Percentiles rank a stretch among this genome's conserved stretches.
These are phyloP conservation scores for Synergus laeviventris DNA, from an alignment of 2,888 invertebrate genomes.

Conservation along the genomic window DNA sequence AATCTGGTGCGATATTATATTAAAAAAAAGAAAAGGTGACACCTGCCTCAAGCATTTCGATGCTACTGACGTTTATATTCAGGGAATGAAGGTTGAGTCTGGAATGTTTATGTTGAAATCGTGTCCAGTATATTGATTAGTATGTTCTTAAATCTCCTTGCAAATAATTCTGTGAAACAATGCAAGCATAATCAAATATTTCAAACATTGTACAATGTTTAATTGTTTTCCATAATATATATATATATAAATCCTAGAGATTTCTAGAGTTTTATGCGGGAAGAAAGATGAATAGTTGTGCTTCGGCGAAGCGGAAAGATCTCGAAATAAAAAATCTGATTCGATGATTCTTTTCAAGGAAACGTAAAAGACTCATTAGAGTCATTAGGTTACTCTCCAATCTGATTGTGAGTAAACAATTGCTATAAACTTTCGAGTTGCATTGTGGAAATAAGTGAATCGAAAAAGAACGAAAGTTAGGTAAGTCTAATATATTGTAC, in stretches of 20 bases:
- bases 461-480: constrained; percentile 33
- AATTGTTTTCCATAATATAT: neutral
- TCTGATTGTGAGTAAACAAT: constrained; percentile 12
- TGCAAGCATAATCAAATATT: neutral
- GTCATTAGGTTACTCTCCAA: too few species aligned
- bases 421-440: constrained; percentile 19
- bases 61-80: constrained; percentile 23
- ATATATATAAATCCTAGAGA: neutral
- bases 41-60: constrained; percentile 27
- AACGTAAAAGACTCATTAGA: constrained; percentile 29
- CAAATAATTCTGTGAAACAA: neutral
- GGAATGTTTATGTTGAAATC: constrained; percentile 32
- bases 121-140: constrained; percentile 25
- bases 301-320: constrained; percentile 22
- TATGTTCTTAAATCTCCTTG: neutral
- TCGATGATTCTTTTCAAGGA: constrained; percentile 1
- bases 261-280: neutral
- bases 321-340: constrained; percentile 1
- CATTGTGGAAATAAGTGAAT: constrained; percentile 37
- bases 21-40: constrained; percentile 13
- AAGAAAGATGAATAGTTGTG: constrained; percentile 19
- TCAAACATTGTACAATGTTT: neutral
- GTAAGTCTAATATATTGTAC: constrained; percentile 35
- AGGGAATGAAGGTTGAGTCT: constrained; percentile 12
- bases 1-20: neutral